Percentiles rank a stretch among this genome's conserved stretches.
Evolutionary conservation across 2,888 invertebrate genomes (phyloP).

Genomic region (Oligia fasciuncula): DNA sequence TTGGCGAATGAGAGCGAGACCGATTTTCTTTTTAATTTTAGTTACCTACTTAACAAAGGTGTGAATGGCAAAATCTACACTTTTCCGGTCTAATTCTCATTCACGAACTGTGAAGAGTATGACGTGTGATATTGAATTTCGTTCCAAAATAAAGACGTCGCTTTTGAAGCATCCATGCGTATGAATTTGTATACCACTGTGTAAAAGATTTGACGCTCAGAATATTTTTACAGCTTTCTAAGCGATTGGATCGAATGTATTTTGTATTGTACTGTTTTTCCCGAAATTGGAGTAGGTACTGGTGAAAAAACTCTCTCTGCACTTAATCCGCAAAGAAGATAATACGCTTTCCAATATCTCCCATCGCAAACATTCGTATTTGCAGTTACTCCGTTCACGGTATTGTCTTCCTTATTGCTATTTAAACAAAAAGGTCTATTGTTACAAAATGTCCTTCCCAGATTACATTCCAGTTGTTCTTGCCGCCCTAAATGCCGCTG

Average conservation of each 20-base stretch:
- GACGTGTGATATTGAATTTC: not conserved
- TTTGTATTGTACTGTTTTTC: slow-evolving; percentile 15
- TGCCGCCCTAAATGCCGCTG: slow-evolving; percentile 55
- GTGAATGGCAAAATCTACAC: not conserved
- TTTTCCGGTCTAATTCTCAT: not conserved
- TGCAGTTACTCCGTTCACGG: slow-evolving; percentile 52
- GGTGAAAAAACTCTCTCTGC: slow-evolving; percentile 16
- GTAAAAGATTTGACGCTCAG: not conserved
- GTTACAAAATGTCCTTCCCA: slow-evolving; percentile 54
- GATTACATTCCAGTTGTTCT: slow-evolving; percentile 55
- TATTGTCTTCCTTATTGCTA: slow-evolving; percentile 50
- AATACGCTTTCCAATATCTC: slow-evolving; percentile 51
- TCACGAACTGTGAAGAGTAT: not conserved
- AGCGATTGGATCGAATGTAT: slow-evolving; percentile 24
- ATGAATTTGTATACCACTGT: not conserved
- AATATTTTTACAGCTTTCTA: slow-evolving; percentile 3
- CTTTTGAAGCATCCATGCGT: not conserved
- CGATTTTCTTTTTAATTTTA: no score
- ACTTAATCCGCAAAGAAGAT: slow-evolving; percentile 43
- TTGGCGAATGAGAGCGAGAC: no score
- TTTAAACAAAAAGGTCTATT: slow-evolving; percentile 58
- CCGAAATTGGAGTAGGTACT: not conserved
- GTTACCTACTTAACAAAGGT: not conserved
- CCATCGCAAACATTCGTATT: slow-evolving; percentile 58
- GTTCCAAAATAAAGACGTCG: not conserved